Base-by-base conservation (phyloP, 2,113 vertebrate species). In the Artemisiospiza belli region DNA sequence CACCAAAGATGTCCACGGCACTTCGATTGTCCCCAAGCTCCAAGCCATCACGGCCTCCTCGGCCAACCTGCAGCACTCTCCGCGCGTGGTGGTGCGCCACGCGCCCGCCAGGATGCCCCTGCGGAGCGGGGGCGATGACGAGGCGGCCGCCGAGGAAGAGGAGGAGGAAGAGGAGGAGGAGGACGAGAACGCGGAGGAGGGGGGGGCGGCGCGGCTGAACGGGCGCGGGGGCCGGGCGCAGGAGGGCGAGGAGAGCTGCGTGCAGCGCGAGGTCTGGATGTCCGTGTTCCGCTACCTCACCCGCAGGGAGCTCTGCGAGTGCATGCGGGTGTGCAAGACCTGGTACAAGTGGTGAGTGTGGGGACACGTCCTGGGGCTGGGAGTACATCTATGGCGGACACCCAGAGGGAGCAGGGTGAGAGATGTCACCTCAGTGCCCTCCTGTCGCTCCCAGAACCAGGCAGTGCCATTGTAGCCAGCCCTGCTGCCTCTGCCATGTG, bases 321-420 rank as follows among this genome's bases (percentile, higher is more conserved):
- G 99, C 98, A 99, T 99, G 99, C 98, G 99, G 47, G 99, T 99
- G 97, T 99, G 99, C 98, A 99, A 99, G 98, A 99, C 98, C 95
- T 99, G 99, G 99, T 99, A 99, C 98, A 99, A 99, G 98, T 99
- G 99, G 99, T 99, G 98, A 99, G 99, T 98, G 83, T 12, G 87
- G 18, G 59, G 10, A 2, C 12, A 1, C 0, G 1, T 22, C 11
- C 35, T 20, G 8, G 51, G 10, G 2, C 17, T 17, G 22, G 13
- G 46, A 13, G 1, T 31, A 1, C 5, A 0, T 27, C 13, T 39
- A 13, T 27, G 35, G 18, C 2, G 3, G 37, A 31, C 49, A 30
- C 24, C 31, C 11, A 3, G 41, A 23, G 51, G 47, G 33, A 12
- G 3, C 6, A 0, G 13, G 41, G 47, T 15, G 11, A 51, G 12